Percentiles rank a stretch among this genome's conserved stretches.
Evolutionary conservation across 2,888 invertebrate genomes (phyloP).

Genomic region (Drosophila anomalata): DNA sequence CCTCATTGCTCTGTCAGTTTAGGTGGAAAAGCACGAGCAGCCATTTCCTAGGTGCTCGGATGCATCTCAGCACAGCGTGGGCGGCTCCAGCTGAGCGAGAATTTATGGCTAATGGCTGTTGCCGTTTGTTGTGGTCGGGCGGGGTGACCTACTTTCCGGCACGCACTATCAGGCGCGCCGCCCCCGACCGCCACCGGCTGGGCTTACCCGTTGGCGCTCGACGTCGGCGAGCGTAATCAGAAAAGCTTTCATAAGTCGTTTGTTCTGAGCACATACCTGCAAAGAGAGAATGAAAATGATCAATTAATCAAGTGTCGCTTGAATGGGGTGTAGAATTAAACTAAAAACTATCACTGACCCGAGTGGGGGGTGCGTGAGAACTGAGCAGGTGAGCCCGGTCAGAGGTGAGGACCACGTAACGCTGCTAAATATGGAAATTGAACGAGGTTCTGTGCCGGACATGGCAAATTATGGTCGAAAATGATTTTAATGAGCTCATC

Average conservation of each 20-base stretch:
- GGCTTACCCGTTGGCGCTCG: conserved; percentile 38
- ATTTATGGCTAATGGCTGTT: conserved; percentile 28
- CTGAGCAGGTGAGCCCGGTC: conserved; percentile 7
- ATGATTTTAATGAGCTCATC: conserved; percentile 71
- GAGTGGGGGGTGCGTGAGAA: conserved; percentile 36
- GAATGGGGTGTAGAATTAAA: not conserved
- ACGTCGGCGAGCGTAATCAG: conserved; percentile 26
- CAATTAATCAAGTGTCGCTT: conserved; percentile 5
- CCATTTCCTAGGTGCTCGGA: conserved; percentile 8
- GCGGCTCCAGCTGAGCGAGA: conserved; percentile 14
- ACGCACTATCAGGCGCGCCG: conserved; percentile 37
- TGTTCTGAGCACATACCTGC: conserved; percentile 38
- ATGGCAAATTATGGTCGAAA: conserved; percentile 39
- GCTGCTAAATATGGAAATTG: conserved; percentile 35
- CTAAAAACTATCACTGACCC: not conserved
- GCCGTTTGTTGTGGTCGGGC: conserved; percentile 20
- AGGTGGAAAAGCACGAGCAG: conserved; percentile 1
- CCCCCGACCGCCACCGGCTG: conserved; percentile 9
- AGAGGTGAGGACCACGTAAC: conserved; percentile 39
- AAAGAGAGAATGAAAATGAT: conserved; percentile 21
- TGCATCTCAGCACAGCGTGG: conserved; percentile 16
- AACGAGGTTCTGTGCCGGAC: conserved; percentile 20
- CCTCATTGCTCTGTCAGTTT: not conserved
- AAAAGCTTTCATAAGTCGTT: conserved; percentile 31
- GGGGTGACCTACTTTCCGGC: conserved; percentile 44